A percentile compares a stretch with the other conserved stretches of the same genome.
Evolutionary conservation across 2,113 vertebrate genomes (phyloP).

Genomic region (Burhinus bistriatus): DNA sequence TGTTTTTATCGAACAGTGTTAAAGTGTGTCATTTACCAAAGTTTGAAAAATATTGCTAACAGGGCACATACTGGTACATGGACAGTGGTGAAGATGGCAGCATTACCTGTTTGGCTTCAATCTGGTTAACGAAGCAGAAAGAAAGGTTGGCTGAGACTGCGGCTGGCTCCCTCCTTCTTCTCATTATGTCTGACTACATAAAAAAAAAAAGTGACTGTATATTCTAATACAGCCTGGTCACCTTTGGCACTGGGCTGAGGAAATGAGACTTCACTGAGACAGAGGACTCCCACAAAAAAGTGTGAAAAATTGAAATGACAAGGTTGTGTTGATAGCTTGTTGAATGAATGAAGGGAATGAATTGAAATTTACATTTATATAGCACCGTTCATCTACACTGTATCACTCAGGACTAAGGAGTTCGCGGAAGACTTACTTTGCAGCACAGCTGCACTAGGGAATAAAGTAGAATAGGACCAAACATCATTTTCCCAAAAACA

Average conservation of each 20-base stretch:
- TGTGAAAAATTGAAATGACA: conserved; percentile 76
- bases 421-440: background rate
- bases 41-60: background rate
- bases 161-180: background rate
- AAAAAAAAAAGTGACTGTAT: background rate
- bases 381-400: conserved; percentile 13
- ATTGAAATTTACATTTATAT: conserved; percentile 79
- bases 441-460: background rate
- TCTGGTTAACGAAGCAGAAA: background rate
- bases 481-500: background rate
- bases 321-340: conserved; percentile 52
- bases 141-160: background rate
- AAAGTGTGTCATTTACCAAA: background rate
- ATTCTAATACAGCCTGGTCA: conserved; percentile 20
- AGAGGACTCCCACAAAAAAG: conserved; percentile 50
- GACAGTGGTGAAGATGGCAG: background rate
- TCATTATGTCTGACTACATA: background rate
- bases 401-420: conserved; percentile 5
- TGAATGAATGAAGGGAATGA: conserved; percentile 52
- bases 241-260: conserved; percentile 30
- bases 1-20: background rate
- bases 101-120: background rate
- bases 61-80: background rate
- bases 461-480: background rate
- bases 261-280: conserved; percentile 26